Evolutionary conservation across 2,888 invertebrate species (phyloP), one percentile per base, ranked within the genome.

Genomic region (Eueremaeus valkanovi): DNA sequence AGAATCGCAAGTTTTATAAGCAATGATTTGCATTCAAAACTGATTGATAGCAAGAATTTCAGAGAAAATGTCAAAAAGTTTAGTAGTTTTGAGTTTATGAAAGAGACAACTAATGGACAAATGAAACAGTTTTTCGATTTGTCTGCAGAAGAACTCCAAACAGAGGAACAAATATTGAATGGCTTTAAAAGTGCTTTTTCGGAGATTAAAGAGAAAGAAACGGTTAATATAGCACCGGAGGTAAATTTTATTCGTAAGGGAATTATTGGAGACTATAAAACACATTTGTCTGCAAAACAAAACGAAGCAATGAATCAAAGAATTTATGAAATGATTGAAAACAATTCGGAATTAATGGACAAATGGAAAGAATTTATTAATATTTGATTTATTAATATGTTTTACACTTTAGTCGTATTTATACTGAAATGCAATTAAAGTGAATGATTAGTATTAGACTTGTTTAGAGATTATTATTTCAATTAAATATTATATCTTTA

Each of bases 251-350:
- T 80, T 18, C 73, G 80, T 11, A 80, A 80, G 82, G 83, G 83
- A 18, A 77, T 78, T 11, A 82, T 84, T 9, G 84, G 84, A 6
- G 84, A 84, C 78, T 84, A 84, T 84, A 82, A 81, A 78, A 82
- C 81, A 63, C 81, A 83, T 76, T 83, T 84, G 78, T 82, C 82
- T 0, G 81, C 82, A 16, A 79, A 78, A 58, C 76, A 77, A 21
- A 74, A 51, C 21, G 66, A 49, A 27, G 73, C 75, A 11, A 18
- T 78, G 16, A 74, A 77, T 29, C 9, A 27, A 13, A 77, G 68
- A 31, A 75, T 78, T 70, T 3, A 33, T 2, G 75, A 76, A 42
- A 75, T 61, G 66, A 42, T 73, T 36, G 63, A 76, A 45, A 74
- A 70, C 2, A 24, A 24, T 58, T 6, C 24, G 3, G 58, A 58